These are phyloP conservation scores for Sebastes itinus DNA, from an alignment of 2,797 vertebrate species.

Conservation along the genomic window DNA sequence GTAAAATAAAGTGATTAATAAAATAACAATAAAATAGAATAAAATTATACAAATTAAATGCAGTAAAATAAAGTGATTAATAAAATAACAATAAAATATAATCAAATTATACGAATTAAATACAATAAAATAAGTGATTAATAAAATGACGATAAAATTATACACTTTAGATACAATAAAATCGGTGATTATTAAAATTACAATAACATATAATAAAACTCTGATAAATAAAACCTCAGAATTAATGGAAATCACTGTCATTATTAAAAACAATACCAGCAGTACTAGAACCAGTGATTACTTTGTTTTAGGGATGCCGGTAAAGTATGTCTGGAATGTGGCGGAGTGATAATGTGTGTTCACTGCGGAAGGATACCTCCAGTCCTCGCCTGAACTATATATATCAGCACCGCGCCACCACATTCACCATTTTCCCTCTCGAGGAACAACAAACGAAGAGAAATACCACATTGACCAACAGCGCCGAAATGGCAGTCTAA, in stretches of 20 bases:
- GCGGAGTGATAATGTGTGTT: constrained; percentile 60
- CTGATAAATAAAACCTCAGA: neutral
- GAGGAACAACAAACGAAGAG: neutral
- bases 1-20: too few species aligned
- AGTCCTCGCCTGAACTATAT: constrained; percentile 26
- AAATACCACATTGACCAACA: neutral
- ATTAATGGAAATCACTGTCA: neutral
- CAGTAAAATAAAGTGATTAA: too few species aligned
- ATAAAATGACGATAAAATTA: too few species aligned
- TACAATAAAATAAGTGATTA: too few species aligned
- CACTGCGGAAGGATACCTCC: constrained; percentile 68
- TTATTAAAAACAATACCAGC: neutral
- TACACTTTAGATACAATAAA: too few species aligned
- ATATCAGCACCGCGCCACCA: neutral
- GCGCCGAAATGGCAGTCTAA: constrained; percentile 82
- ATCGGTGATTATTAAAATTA: neutral
- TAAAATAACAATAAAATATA: too few species aligned
- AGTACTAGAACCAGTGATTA: neutral
- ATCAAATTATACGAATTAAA: too few species aligned
- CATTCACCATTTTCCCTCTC: constrained; percentile 43
- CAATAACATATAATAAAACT: neutral
- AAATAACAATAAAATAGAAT: too few species aligned
- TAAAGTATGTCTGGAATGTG: neutral
- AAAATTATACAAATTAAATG: too few species aligned
- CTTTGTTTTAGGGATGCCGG: neutral